These are phyloP conservation scores for Ischnura elegans DNA, from an alignment of 2,888 invertebrate genomes.

Conservation along the genomic window DNA sequence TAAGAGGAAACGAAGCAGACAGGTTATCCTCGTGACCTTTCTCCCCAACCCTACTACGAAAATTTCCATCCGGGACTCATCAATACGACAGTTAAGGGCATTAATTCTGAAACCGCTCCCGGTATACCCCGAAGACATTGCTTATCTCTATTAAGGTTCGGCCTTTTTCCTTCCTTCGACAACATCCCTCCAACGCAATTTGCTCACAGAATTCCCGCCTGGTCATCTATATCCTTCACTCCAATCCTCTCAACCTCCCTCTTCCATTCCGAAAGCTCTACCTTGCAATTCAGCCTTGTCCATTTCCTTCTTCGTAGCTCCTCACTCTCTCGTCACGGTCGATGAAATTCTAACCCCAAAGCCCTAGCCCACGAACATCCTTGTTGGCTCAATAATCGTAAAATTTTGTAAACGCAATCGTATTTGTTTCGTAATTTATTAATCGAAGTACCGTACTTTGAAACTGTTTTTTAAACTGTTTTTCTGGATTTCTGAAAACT, in stretches of 20 bases:
- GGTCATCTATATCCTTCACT: constrained; percentile 34
- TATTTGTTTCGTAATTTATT: too few species aligned
- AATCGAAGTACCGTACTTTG: too few species aligned
- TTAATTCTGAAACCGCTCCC: constrained; percentile 30
- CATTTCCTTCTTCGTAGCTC: background rate
- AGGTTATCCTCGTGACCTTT: constrained; percentile 30
- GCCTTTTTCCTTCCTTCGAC: constrained; percentile 49
- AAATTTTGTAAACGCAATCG: too few species aligned
- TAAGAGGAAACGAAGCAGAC: background rate
- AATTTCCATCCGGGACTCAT: constrained; percentile 35
- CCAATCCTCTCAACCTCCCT: background rate
- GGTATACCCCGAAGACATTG: constrained; percentile 14
- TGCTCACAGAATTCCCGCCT: background rate
- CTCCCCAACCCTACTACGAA: background rate
- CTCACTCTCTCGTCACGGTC: background rate
- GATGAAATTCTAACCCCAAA: background rate
- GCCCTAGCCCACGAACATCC: background rate
- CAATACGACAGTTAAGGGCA: constrained; percentile 13
- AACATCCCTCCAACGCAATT: background rate
- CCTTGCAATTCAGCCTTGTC: background rate
- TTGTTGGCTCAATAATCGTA: too few species aligned
- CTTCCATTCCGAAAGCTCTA: background rate
- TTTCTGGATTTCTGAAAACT: too few species aligned
- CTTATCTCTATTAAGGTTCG: constrained; percentile 47
- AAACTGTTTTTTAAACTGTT: too few species aligned